A percentile compares a stretch with the other conserved stretches of the same genome.
Evolutionary conservation across 2,113 vertebrate genomes (phyloP).

Genomic region (Syngnathoides biaculeatus): DNA sequence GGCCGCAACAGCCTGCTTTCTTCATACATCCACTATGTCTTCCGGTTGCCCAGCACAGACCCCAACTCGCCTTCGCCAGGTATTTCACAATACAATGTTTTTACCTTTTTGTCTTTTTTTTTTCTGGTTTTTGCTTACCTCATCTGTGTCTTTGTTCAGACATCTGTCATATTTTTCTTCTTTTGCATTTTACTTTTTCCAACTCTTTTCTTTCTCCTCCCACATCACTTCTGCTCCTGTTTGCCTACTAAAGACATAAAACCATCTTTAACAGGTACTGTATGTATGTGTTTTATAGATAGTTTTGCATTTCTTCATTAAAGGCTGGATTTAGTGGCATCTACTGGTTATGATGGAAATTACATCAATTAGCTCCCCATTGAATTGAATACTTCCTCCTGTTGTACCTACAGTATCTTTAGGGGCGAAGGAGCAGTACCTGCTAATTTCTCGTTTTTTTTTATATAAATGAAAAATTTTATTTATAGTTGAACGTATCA

Average conservation of each 20-base stretch:
- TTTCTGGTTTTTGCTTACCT: slow-evolving; percentile 35
- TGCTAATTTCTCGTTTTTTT: background rate
- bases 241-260: slow-evolving; percentile 55
- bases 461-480: background rate
- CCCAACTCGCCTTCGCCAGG: slow-evolving; percentile 93
- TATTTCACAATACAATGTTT: slow-evolving; percentile 36
- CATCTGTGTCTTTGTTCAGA: slow-evolving; percentile 23
- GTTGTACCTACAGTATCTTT: background rate
- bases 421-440: too few species aligned
- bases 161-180: slow-evolving; percentile 37
- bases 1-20: slow-evolving; percentile 94
- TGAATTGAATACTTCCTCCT: background rate
- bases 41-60: slow-evolving; percentile 89
- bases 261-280: slow-evolving; percentile 59
- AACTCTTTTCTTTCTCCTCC: slow-evolving; percentile 31
- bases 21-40: slow-evolving; percentile 95
- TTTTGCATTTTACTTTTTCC: slow-evolving; percentile 48
- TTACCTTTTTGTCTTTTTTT: slow-evolving; percentile 6
- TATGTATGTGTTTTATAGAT: slow-evolving; percentile 1
- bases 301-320: background rate
- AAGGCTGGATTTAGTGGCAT: background rate
- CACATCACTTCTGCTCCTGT: slow-evolving; percentile 51
- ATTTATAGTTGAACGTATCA: background rate
- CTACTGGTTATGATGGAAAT: background rate
- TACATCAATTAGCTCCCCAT: background rate